These are phyloP conservation scores for Agrenia bidenticulata DNA, from an alignment of 2,888 invertebrate species.

Conservation along the genomic window DNA sequence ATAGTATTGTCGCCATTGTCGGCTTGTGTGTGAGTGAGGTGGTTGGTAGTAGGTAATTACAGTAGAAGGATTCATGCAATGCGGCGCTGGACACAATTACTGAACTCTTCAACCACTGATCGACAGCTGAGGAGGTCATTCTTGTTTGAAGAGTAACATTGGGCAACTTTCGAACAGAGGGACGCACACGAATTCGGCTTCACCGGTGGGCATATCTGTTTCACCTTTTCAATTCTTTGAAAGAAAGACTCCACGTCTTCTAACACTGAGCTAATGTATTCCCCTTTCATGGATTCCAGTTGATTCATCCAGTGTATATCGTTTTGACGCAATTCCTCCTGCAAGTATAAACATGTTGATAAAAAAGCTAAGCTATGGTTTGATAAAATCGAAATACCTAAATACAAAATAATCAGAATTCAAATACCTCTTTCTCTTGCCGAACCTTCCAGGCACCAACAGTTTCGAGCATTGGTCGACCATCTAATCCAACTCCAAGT, in stretches of 20 bases:
- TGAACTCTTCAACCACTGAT: conserved; percentile 9
- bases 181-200: neutral
- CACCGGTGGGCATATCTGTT: neutral
- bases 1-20: too few species aligned
- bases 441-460: conserved; percentile 18
- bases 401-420: neutral
- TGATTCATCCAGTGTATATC: conserved; percentile 8
- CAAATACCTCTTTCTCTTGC: conserved; percentile 3
- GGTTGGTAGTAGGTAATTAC: too few species aligned
- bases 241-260: conserved; percentile 1
- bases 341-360: neutral
- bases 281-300: conserved; percentile 7
- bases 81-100: conserved; percentile 8
- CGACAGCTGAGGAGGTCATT: conserved; percentile 6
- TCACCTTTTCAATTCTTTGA: neutral
- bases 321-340: conserved; percentile 12
- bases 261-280: neutral
- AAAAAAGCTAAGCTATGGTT: too few species aligned
- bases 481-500: conserved; percentile 12
- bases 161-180: neutral
- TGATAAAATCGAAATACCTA: too few species aligned
- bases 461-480: conserved; percentile 16
- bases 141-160: conserved; percentile 13
- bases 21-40: too few species aligned
- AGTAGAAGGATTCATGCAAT: too few species aligned